These are phyloP conservation scores for Dasypogon diadema DNA, from an alignment of 2,888 invertebrate species.

Conservation along the genomic window DNA sequence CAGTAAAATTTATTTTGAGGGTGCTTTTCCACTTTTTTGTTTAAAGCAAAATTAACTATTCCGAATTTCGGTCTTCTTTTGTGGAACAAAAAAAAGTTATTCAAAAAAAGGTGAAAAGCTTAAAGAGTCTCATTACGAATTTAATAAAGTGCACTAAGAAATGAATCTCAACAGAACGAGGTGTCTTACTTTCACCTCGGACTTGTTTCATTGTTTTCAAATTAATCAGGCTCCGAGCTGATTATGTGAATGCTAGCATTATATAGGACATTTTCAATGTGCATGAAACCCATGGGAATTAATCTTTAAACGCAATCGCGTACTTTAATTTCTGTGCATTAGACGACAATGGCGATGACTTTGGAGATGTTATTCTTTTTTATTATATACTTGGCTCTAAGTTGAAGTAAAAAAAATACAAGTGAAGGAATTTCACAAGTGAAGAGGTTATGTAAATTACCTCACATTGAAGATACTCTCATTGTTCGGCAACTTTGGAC, in stretches of 20 bases:
- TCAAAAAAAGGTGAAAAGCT: no score
- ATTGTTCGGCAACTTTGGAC: not conserved
- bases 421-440: not conserved
- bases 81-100: no score
- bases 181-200: constrained; percentile 10
- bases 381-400: not conserved
- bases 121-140: no score
- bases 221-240: not conserved
- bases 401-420: not conserved
- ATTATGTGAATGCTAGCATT: not conserved
- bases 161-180: no score
- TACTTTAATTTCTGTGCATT: not conserved
- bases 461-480: not conserved
- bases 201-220: constrained; percentile 3
- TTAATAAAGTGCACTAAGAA: no score
- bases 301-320: not conserved
- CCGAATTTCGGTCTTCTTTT: no score
- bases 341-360: not conserved
- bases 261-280: not conserved
- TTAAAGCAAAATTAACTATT: no score
- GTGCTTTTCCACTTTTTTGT: no score
- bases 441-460: constrained; percentile 6
- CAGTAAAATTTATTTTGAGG: no score
- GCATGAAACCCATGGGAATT: not conserved
- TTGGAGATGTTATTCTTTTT: not conserved